These are phyloP conservation scores for Sinonovacula constricta DNA, from an alignment of 1,140 invertebrate genomes.

Conservation along the genomic window DNA sequence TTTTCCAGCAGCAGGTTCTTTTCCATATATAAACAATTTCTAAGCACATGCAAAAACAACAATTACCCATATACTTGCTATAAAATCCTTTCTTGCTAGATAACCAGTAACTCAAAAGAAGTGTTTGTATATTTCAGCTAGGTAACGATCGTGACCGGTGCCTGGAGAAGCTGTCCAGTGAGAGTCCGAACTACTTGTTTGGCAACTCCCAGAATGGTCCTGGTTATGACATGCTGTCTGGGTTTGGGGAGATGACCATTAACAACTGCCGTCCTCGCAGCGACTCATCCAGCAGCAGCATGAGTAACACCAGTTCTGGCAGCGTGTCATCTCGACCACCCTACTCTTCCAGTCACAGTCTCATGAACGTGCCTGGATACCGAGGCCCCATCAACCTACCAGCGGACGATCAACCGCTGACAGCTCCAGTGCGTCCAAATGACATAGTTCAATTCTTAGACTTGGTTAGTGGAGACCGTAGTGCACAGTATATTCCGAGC, in stretches of 20 bases:
- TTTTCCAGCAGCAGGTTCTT: too few species aligned
- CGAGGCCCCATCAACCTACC: conserved; percentile 27
- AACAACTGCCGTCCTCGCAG: conserved; percentile 30
- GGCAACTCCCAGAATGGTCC: conserved; percentile 15
- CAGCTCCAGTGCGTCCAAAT: conserved; percentile 32
- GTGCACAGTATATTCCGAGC: conserved; percentile 39
- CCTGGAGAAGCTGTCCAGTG: conserved; percentile 42
- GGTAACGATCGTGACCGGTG: conserved; percentile 41
- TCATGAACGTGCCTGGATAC: conserved; percentile 40
- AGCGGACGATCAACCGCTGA: conserved; percentile 23
- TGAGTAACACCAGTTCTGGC: conserved; percentile 45
- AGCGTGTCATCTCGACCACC: conserved; percentile 30
- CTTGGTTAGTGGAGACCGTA: conserved; percentile 13
- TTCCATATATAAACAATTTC: too few species aligned
- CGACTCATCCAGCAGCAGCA: conserved; percentile 41
- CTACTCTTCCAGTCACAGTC: conserved; percentile 29
- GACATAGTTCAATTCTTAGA: conserved; percentile 45
- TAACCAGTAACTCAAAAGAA: too few species aligned
- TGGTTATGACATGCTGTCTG: conserved; percentile 18
- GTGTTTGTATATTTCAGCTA: conserved; percentile 43
- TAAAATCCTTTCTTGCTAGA: not conserved
- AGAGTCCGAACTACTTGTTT: conserved; percentile 49
- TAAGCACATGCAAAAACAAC: not conserved
- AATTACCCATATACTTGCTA: not conserved
- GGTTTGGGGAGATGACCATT: conserved; percentile 5